Base-by-base conservation (phyloP, 2,797 vertebrate species). In the Myripristis jacobus region DNA sequence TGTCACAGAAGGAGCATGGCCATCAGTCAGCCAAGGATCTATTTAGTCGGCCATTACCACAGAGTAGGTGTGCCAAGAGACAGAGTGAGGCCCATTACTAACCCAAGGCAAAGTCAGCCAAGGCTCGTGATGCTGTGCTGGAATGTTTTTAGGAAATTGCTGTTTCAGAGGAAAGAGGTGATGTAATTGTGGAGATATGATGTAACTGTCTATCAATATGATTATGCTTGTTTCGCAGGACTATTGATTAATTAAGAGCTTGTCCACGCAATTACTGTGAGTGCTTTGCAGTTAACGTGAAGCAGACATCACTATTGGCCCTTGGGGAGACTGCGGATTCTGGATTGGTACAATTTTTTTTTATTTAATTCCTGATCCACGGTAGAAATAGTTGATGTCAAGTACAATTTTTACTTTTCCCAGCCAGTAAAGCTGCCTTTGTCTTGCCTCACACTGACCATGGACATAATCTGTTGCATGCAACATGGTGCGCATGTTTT, bases 181-280 rank as follows among this genome's bases (percentile, higher is more conserved):
- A 85, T 73, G 70, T 70, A 48, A 84, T 73, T 66, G 64, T 51
- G 53, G 29, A 27, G 59, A 48, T 75, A 81, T 90, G 84, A 88
- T 73, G 77, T 81, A 65, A 88, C 70, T 56, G 62, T 80, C 74
- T 75, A 61, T 84, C 79, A 77, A 61, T 10, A 0, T 56, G 69
- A 86, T 74, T 75, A 65, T 44, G 2, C 69, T 61, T 36, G 54
- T 85, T 79, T 69, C 27, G 29, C 62, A 3, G 52, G 46, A n/a
- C 41, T 34, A 54, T 82, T 85, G 73, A 86, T 88, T 85, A 38
- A 88, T 83, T 68, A 78, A 64, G 66, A 55, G 72, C 59, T 46
- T 15, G 46, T 74, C 66, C 75, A 58, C 79, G 61, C 60, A 21
- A 74, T 75, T 70, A 67, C 41, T 13, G 38, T 21, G 59, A 72